Evolutionary conservation across 1,140 invertebrate species (phyloP).

Genomic region (Zaprionus ghesquierei): DNA sequence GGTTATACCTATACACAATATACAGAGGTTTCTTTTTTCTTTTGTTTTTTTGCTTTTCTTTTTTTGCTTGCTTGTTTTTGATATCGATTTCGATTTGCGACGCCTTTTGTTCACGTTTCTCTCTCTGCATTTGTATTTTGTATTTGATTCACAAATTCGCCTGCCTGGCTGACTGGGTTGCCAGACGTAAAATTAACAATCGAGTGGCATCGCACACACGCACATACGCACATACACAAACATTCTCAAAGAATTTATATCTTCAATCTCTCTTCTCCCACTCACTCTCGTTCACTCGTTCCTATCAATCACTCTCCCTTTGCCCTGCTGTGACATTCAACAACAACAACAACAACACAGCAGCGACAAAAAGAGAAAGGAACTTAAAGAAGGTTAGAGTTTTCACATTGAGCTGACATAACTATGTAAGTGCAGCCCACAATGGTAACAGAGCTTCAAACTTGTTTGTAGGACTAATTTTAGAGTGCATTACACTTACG

Average conservation of each 20-base stretch:
- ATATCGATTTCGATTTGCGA: slow-evolving; percentile 26
- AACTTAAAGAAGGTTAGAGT: not conserved
- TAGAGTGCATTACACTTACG: no score
- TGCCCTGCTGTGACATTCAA: not conserved
- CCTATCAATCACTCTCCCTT: not conserved
- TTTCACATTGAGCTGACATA: slow-evolving; percentile 1
- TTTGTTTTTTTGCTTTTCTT: not conserved
- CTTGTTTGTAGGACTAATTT: no score
- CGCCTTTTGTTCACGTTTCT: slow-evolving; percentile 8
- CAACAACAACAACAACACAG: not conserved
- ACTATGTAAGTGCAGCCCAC: not conserved
- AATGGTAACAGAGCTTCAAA: not conserved
- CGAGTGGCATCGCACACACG: not conserved
- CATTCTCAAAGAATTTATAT: no score
- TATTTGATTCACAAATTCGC: not conserved
- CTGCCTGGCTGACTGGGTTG: not conserved
- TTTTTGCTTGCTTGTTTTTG: not conserved
- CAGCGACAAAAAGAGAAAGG: not conserved
- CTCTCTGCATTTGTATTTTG: not conserved
- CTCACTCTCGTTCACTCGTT: not conserved
- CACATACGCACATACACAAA: not conserved
- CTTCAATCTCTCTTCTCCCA: no score
- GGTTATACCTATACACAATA: slow-evolving; percentile 73
- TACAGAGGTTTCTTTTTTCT: not conserved
- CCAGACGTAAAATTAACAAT: not conserved